Conservation (phyloP, 2,888 invertebrate genomes). For the Euspilapteryx auroguttella region DNA sequence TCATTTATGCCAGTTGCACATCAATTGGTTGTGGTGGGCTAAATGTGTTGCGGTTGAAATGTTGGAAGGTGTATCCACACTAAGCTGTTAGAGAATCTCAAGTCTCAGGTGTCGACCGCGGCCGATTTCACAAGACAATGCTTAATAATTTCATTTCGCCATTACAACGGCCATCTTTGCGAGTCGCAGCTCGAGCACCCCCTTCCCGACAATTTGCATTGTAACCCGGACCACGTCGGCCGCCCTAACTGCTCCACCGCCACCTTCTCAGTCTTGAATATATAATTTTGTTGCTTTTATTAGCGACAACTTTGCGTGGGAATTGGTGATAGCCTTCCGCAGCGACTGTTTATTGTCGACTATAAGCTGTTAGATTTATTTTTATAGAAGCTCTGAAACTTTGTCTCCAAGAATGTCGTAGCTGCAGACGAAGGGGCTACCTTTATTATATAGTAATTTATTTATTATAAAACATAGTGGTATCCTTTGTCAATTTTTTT, state of each 20-base stretch:
- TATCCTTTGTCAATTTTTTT: too few relatives aligned
- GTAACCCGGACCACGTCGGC: constrained; percentile 59
- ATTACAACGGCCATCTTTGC: constrained; percentile 59
- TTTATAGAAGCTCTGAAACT: constrained; percentile 46
- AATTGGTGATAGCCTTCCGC: constrained; percentile 56
- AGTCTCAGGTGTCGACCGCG: constrained; percentile 60
- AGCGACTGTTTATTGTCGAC: constrained; percentile 52
- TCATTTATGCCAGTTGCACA: too few relatives aligned
- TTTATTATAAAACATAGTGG: too few relatives aligned
- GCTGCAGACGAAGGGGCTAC: too few relatives aligned
- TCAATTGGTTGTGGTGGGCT: too few relatives aligned
- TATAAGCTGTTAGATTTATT: constrained; percentile 58
- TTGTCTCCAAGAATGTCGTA: too few relatives aligned
- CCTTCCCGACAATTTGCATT: constrained; percentile 59
- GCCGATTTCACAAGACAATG: constrained; percentile 61
- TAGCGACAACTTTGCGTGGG: constrained; percentile 59
- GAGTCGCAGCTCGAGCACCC: constrained; percentile 51
- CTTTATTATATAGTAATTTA: too few relatives aligned
- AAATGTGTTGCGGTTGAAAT: too few relatives aligned
- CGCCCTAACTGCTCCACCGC: constrained; percentile 52
- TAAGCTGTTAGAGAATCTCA: constrained; percentile 23
- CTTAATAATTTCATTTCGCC: constrained; percentile 62
- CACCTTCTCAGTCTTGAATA: constrained; percentile 60
- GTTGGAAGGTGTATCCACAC: constrained; percentile 27
- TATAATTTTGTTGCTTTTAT: constrained; percentile 62